These are phyloP conservation scores for Cynopterus brachyotis DNA, from an alignment of 2,113 vertebrate species.

Conservation along the genomic window DNA sequence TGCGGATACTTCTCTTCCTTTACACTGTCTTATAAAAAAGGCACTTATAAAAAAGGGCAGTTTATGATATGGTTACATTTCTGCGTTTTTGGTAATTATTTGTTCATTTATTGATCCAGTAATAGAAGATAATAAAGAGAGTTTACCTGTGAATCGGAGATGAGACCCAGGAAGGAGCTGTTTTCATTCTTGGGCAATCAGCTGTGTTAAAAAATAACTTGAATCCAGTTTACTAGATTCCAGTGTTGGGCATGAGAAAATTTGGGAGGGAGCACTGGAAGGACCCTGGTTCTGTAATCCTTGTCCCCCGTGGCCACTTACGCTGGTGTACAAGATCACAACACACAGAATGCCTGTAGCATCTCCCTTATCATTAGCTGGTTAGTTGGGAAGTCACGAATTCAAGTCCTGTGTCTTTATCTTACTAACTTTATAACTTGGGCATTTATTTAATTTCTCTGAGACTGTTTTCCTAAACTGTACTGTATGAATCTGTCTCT, in stretches of 20 bases:
- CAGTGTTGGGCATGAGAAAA: neutral
- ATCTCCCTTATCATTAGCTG: neutral
- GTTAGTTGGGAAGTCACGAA: neutral
- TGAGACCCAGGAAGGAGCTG: neutral
- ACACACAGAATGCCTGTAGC: neutral
- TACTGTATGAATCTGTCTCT: neutral
- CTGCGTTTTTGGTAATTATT: neutral
- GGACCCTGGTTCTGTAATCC: neutral
- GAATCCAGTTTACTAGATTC: neutral
- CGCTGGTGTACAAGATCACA: neutral
- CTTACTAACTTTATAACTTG: neutral
- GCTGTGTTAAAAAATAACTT: neutral
- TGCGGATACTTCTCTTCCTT: neutral
- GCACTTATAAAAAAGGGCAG: neutral
- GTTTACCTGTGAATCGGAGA: neutral
- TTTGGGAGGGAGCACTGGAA: neutral
- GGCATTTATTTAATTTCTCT: neutral
- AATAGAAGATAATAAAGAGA: neutral
- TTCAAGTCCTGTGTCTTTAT: neutral
- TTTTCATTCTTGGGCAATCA: constrained; percentile 32
- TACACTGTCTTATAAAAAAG: neutral
- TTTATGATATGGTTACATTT: neutral
- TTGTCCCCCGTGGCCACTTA: neutral
- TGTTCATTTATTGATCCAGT: neutral
- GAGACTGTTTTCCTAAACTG: neutral